Percentiles rank a stretch among this genome's conserved stretches.
phyloP scores from a whole-genome alignment of 2,888 invertebrate species.

The Cephus nigrinus region DNA sequence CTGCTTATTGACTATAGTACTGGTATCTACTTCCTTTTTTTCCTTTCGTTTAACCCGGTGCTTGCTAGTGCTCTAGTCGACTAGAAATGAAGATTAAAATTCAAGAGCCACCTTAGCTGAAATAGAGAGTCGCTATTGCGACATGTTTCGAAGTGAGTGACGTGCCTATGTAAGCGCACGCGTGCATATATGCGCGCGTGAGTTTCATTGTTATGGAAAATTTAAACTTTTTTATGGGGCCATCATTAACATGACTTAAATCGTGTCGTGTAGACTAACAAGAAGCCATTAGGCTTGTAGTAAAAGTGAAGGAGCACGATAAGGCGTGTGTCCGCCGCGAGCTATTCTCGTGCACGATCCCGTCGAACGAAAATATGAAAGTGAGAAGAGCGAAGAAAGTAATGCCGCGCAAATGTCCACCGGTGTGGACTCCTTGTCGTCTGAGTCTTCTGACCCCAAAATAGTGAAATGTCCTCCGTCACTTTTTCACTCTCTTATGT shows the following conservation, averaged over 20 bases:
- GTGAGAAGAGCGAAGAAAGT: constrained; percentile 60
- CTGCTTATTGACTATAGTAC: neutral
- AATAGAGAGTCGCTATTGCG: constrained; percentile 49
- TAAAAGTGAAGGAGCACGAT: constrained; percentile 6
- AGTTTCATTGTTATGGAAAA: neutral
- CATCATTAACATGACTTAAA: neutral
- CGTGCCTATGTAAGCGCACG: neutral
- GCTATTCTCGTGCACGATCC: constrained; percentile 21
- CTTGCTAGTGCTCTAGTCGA: constrained; percentile 26
- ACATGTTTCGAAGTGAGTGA: neutral
- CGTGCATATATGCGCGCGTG: neutral
- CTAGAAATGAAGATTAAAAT: constrained; percentile 61
- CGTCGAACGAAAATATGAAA: constrained; percentile 54
- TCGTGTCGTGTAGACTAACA: neutral
- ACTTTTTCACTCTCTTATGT: neutral
- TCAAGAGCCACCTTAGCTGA: constrained; percentile 43
- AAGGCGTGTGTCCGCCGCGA: constrained; percentile 13
- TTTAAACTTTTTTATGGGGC: neutral
- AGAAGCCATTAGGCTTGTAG: neutral
- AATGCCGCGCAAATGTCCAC: constrained; percentile 38
- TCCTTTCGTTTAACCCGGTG: neutral
- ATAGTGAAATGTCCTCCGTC: constrained; percentile 23
- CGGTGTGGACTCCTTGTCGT: constrained; percentile 34
- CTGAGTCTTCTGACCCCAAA: constrained; percentile 44
- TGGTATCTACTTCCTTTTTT: neutral